Base-by-base conservation (phyloP, 2,113 vertebrate species). In the Trichechus manatus region DNA sequence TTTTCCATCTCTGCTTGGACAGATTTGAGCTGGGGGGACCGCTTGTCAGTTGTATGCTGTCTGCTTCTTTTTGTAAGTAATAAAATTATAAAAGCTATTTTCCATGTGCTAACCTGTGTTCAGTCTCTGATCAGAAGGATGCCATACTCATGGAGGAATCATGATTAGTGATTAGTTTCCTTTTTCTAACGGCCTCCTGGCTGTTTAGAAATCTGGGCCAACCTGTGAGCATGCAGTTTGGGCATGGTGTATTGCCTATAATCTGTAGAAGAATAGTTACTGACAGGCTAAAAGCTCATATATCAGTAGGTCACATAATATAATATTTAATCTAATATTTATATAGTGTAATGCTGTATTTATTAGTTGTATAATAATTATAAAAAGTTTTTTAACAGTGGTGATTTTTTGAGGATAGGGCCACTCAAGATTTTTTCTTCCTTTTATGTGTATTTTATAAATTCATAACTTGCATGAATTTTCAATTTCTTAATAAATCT, bases 401-500 rank as follows among this genome's bases (percentile, higher is more conserved):
- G 14, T 70, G 70, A 31, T 5, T 53, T 89, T 77, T 85, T 88
- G 14, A 89, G 6, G 6, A 56, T 50, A 6, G 2, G 8, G 1
- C 77, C 81, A 93, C 66, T 63, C 9, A 59, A 74, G 10, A 53
- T 64, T 36, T 77, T 78, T 27, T 84, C 17, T 83, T 91, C 15
- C 9, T 87, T 97, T 93, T 27, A 66, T 33, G 5, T 31, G 11
- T n/a, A 82, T 59, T 96, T 94, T 93, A 70, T 81, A 92, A 95
- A 87, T 85, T 80, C 13, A 82, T 81, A 78, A 64, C 6, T 83
- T 82, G 64, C 36, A 68, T 50, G 25, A 31, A 90, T 88, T 68
- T 89, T 29, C 86, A 87, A 78, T 50, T 50, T 81, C 68, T 90
- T 66, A 61, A 53, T 87, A 82, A 97, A 74, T 0, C 5, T 17